These are phyloP conservation scores for Sclerurus mexicanus DNA, from an alignment of 2,113 vertebrate genomes.

Conservation along the genomic window DNA sequence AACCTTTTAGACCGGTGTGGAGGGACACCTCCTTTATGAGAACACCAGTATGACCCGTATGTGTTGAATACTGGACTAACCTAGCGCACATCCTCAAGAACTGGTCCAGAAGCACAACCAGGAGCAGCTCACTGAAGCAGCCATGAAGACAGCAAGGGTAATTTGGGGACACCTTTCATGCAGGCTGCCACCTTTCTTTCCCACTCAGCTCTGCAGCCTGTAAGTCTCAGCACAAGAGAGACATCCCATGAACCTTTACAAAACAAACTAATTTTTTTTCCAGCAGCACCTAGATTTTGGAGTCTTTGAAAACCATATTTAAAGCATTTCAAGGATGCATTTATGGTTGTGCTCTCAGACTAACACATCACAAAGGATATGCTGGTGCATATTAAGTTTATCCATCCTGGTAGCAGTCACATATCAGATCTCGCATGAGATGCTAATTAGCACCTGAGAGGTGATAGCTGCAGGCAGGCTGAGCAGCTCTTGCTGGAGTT, in stretches of 20 bases:
- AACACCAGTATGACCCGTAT: neutral
- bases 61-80: neutral
- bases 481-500: neutral
- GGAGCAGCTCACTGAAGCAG: neutral
- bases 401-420: neutral
- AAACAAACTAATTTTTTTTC: neutral
- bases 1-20: neutral
- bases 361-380: neutral
- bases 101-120: neutral
- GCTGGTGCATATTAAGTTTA: neutral
- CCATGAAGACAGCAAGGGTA: neutral
- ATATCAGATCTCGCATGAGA: neutral
- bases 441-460: slow-evolving; percentile 44
- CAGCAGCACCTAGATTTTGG: neutral
- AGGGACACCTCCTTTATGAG: neutral
- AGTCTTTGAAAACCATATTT: slow-evolving; percentile 3
- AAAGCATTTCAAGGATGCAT: neutral
- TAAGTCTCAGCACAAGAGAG: neutral
- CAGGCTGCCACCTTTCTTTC: neutral
- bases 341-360: neutral
- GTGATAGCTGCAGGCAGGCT: slow-evolving; percentile 1
- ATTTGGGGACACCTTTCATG: neutral
- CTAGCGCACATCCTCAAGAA: neutral
- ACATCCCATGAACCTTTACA: neutral
- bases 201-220: neutral